Evolutionary conservation across 2,797 vertebrate genomes (phyloP).

Genomic region (Acanthornis magna): DNA sequence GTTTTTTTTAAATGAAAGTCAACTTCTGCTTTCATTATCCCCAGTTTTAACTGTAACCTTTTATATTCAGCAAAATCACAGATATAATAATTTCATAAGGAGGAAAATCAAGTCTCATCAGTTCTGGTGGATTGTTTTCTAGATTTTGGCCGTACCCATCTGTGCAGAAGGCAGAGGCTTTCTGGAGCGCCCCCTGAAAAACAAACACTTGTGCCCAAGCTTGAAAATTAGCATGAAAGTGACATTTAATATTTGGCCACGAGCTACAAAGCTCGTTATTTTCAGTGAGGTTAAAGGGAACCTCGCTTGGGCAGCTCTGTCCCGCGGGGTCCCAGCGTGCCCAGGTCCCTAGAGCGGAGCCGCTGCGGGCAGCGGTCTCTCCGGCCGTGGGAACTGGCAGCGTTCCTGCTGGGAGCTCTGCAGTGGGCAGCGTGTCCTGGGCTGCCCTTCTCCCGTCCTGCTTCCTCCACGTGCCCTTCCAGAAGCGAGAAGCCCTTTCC

Average conservation of each 20-base stretch:
- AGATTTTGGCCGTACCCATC: not conserved
- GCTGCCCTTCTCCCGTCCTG: not conserved
- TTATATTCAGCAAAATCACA: not conserved
- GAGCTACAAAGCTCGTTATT: conserved; percentile 28
- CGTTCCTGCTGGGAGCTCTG: not conserved
- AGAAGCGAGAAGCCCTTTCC: not conserved
- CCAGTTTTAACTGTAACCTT: not conserved
- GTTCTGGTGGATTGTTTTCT: not conserved
- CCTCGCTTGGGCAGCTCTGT: not conserved
- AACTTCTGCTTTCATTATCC: not conserved
- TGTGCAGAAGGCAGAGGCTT: conserved; percentile 24
- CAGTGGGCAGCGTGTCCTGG: not conserved
- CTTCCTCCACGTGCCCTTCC: not conserved
- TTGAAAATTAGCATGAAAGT: conserved; percentile 48
- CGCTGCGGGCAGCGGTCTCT: not conserved
- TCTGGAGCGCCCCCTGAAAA: not conserved
- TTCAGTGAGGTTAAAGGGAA: not conserved
- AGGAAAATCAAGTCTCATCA: conserved; percentile 5
- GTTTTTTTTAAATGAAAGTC: not conserved
- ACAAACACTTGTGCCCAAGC: conserved; percentile 31
- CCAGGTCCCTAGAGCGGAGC: not conserved
- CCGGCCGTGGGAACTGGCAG: conserved; percentile 38
- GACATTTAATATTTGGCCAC: conserved; percentile 40
- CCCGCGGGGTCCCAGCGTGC: not conserved
- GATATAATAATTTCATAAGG: not conserved